A percentile compares a stretch with the other conserved stretches of the same genome.
Evolutionary conservation across 2,113 vertebrate species (phyloP).

Genomic region (Microcebus murinus): DNA sequence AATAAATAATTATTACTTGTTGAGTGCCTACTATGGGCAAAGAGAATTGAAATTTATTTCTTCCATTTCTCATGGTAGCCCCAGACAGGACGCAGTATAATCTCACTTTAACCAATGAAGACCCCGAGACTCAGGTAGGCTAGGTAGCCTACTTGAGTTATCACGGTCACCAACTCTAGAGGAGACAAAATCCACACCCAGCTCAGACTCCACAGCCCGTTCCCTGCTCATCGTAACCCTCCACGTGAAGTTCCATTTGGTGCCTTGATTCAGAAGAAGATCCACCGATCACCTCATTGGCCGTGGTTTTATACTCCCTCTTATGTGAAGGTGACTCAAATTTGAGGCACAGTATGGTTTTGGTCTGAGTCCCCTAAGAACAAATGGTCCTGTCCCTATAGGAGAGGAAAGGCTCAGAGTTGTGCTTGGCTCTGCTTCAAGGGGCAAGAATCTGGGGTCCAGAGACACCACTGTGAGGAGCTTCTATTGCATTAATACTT

Average conservation of each 20-base stretch:
- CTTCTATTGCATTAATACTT: too few relatives aligned
- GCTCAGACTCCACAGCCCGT: neutral
- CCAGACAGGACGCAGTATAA: neutral
- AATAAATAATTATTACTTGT: neutral
- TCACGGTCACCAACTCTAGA: neutral
- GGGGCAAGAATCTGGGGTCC: neutral
- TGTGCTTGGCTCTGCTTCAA: too few relatives aligned
- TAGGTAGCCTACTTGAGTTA: neutral
- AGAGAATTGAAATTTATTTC: too few relatives aligned
- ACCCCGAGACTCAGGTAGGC: too few relatives aligned
- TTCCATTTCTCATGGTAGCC: neutral
- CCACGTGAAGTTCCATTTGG: fast-evolving
- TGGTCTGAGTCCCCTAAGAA: neutral
- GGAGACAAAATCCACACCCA: neutral
- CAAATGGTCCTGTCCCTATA: too few relatives aligned
- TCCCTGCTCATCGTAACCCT: fast-evolving
- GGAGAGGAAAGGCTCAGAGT: fast-evolving
- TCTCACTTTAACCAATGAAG: neutral
- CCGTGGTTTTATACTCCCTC: fast-evolving
- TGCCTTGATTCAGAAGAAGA: neutral
- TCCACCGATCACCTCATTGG: fast-evolving
- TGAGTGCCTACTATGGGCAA: neutral
- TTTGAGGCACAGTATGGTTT: neutral
- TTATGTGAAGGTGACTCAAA: neutral
- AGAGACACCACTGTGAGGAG: fast-evolving